Evolutionary conservation across 2,888 invertebrate genomes (phyloP).

Genomic region (Adelphocoris suturalis): DNA sequence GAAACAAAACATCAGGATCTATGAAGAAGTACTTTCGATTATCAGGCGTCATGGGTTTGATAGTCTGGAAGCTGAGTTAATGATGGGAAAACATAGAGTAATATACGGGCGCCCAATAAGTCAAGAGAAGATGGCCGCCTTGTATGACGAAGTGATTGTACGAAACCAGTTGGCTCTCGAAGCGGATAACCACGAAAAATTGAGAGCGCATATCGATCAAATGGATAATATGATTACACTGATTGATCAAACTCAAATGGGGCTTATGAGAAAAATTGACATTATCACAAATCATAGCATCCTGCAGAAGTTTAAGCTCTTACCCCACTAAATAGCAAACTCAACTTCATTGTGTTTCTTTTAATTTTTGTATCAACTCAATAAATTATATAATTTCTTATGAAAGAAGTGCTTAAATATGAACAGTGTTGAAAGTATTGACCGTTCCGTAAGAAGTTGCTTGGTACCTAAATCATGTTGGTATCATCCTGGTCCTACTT

Average conservation of each 20-base stretch:
- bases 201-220: conserved; percentile 19
- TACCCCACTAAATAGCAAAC: too few species aligned
- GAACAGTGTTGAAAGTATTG: too few species aligned
- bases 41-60: conserved; percentile 28
- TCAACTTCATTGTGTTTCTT: too few species aligned
- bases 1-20: conserved; percentile 42
- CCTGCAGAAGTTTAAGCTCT: background rate
- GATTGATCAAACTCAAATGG: conserved; percentile 44
- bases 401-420: too few species aligned
- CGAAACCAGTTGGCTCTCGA: conserved; percentile 59
- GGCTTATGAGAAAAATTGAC: conserved; percentile 48
- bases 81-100: conserved; percentile 41
- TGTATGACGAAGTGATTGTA: conserved; percentile 33
- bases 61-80: conserved; percentile 28
- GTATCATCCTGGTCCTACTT: too few species aligned
- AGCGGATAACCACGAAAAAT: conserved; percentile 9
- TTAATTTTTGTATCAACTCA: too few species aligned
- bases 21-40: conserved; percentile 17
- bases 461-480: too few species aligned
- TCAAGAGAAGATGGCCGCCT: conserved; percentile 5
- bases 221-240: background rate
- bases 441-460: too few species aligned
- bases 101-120: background rate
- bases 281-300: conserved; percentile 19
- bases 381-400: too few species aligned